Evolutionary conservation across 2,888 invertebrate genomes (phyloP).

Genomic region (Folsomia manolachei): DNA sequence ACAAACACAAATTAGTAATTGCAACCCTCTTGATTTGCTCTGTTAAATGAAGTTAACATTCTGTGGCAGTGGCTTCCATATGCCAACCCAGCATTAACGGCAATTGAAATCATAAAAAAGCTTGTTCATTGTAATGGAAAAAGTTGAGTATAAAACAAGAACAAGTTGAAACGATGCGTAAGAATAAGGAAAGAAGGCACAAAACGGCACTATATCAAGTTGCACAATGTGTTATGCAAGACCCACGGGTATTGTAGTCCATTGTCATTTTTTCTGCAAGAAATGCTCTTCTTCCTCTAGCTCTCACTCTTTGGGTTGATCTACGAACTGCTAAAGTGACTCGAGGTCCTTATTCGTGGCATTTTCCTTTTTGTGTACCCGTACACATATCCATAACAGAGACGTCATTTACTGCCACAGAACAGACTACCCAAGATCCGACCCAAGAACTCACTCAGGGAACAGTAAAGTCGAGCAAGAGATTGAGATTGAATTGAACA

Average conservation of each 20-base stretch:
- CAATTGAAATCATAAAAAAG: not conserved
- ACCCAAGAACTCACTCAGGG: no score
- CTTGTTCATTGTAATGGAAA: not conserved
- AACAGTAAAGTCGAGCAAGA: not conserved
- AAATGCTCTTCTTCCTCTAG: not conserved
- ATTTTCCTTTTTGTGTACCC: constrained; percentile 8
- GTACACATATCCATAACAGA: no score
- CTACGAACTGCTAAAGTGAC: constrained; percentile 2
- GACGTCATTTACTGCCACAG: not conserved
- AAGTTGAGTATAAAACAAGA: not conserved
- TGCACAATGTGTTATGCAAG: constrained; percentile 24
- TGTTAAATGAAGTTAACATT: no score
- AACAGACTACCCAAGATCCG: no score
- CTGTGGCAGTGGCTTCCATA: not conserved
- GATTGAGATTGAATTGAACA: not conserved
- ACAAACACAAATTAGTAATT: no score
- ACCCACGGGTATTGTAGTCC: constrained; percentile 19
- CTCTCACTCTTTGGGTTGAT: not conserved
- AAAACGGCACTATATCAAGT: not conserved
- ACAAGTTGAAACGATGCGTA: not conserved
- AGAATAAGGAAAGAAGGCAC: not conserved
- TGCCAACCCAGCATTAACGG: no score
- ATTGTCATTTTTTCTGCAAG: constrained; percentile 12
- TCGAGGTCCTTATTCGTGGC: constrained; percentile 1
- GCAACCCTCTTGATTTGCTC: no score